Base-by-base conservation (phyloP, 2,797 vertebrate genomes). In the Aldrovandia affinis region DNA sequence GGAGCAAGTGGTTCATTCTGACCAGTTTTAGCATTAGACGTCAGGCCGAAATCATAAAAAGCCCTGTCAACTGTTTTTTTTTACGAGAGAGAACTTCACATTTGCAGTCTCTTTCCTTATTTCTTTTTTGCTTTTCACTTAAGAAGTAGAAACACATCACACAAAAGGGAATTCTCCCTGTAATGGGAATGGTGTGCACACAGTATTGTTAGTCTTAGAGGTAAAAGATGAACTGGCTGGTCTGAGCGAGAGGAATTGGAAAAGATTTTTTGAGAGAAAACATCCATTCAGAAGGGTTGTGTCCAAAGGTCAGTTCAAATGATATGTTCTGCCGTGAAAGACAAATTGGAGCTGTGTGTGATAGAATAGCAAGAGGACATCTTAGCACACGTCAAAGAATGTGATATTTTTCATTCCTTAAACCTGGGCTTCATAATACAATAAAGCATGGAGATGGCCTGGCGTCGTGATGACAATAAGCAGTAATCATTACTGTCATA, bases 141-240 rank as follows among this genome's bases (percentile, higher is more conserved):
- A 77, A 42, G 20, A 25, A n/a, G 2, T n/a, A 77, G 22, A 47
- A 25, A n/a, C 22, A 39, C 70, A 42, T 42, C 25, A 25, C 15
- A 70, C 30, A 47, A 77, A 47, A 22, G 73, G 42, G 42, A 42
- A 7, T 42, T 39, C 12, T 73, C 33, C 12, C 33, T 20, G 70
- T 10, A 30, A 25, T 7, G 70, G 70, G 12, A 70, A 47, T 6
- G 2, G 39, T 77, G 4, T 47, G 73, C 20, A 42, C 73, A 77
- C 18, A 42, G 25, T 44, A 77, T 77, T 77, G 73, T 77, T 25
- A n/a, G 36, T 12, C 73, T 44, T 2, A 77, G 22, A 47, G n/a
- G 73, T 47, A 77, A 25, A 77, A 44, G 73, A 77, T 77, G 73
- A 77, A 77, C 47, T 77, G 73, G 7, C 42, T 77, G 22, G 39